Evolutionary conservation across 2,888 invertebrate species (phyloP), one percentile per base, ranked within the genome.

Genomic region (Melanargia galathea): DNA sequence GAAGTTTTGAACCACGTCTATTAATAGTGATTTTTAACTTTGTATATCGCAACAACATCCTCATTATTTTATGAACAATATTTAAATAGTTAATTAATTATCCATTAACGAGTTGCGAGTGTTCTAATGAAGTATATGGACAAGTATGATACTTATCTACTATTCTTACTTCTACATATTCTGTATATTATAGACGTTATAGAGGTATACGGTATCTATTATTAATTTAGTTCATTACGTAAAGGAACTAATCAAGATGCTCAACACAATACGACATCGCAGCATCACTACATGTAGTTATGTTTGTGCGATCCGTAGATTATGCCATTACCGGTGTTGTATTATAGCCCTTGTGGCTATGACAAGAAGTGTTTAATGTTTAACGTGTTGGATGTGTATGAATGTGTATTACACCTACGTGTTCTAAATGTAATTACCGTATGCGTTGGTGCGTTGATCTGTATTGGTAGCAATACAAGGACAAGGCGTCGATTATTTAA

Each of bases 401-500:
- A 49, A 40, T 24, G 40, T 55, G 24, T 24, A 26, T 26, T 55
- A 24, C n/a, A n/a, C n/a, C n/a, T 57, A 63, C 60, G 66, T 59
- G 58, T 59, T 62, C 46, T 48, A 55, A 65, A 69, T 67, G 62
- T 64, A 66, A 71, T 71, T 65, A 66, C 61, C 64, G 63, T 63
- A 66, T 70, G 60, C 70, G 68, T 67, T 63, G 66, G 71, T 67
- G 65, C 75, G 66, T 69, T 54, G 59, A 59, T 62, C 63, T 63
- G 67, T 64, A 66, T 65, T 51, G 64, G 64, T 62, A 63, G 64
- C 65, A 73, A 73, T 73, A 73, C 75, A 74, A 70, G 77, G 79
- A 73, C 75, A 74, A 70, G 77, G 79, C 80, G 86, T 87, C 82
- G 87, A 87, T 88, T 87, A 85, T 85, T 87, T 81, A 87, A 86